A percentile compares a stretch with the other conserved stretches of the same genome.
Conservation (phyloP, 2,113 vertebrate species). For the Caloenas nicobarica region DNA sequence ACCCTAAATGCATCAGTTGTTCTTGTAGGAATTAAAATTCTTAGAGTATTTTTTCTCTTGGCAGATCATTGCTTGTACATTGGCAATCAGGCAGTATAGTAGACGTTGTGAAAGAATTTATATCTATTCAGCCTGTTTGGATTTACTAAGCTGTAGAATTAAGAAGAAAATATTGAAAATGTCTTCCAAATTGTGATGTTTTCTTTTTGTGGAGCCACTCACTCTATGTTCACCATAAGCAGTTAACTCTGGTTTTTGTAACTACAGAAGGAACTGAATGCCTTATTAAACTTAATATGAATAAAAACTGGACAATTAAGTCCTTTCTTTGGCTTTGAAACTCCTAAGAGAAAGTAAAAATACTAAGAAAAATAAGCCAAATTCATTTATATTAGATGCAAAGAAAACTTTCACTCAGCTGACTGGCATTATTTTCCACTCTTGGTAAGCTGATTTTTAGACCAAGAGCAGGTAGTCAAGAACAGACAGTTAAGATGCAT, state of each 20-base stretch:
- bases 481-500: neutral
- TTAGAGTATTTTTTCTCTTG: constrained; percentile 8
- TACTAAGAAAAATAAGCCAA: neutral
- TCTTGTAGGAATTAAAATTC: neutral
- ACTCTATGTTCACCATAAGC: neutral
- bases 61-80: neutral
- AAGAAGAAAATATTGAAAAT: neutral
- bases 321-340: neutral
- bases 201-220: neutral
- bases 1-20: neutral
- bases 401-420: neutral
- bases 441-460: neutral
- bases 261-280: neutral
- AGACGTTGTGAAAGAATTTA: neutral
- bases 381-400: neutral
- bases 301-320: neutral
- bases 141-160: neutral
- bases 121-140: neutral
- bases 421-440: neutral
- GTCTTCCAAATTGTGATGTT: neutral
- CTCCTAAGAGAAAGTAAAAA: neutral
- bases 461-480: neutral
- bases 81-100: neutral
- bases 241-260: neutral
- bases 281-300: neutral